Conservation (phyloP, 2,113 vertebrate genomes). For the Hystrix brachyura region DNA sequence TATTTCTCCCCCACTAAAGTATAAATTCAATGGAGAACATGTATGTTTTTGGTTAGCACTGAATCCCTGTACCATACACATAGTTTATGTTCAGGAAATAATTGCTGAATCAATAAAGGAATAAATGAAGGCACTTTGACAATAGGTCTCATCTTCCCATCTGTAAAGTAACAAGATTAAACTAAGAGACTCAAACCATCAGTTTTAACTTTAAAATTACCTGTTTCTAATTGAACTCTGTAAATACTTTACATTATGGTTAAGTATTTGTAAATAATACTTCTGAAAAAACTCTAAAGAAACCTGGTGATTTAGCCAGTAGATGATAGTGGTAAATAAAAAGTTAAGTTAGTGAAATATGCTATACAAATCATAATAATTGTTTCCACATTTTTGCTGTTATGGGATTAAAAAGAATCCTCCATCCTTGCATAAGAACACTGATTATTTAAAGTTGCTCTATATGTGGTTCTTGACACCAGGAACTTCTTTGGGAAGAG, state of each 20-base stretch:
- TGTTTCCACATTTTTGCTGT: neutral
- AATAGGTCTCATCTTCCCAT: neutral
- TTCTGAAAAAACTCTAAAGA: neutral
- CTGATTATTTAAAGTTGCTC: neutral
- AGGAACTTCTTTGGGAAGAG: neutral
- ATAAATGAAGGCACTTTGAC: neutral
- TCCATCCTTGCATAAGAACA: neutral
- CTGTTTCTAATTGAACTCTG: constrained; percentile 12
- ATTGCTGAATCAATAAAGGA: neutral
- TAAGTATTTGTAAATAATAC: constrained; percentile 14
- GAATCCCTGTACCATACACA: neutral
- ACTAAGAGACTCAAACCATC: neutral
- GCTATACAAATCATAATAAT: constrained; percentile 5
- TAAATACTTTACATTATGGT: neutral
- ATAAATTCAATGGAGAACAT: neutral
- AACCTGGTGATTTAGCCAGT: constrained; percentile 18
- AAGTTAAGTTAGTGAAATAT: constrained; percentile 24
- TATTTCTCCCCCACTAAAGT: neutral
- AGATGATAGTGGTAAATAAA: neutral
- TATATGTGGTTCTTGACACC: neutral
- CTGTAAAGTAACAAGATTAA: neutral
- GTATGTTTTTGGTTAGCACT: neutral
- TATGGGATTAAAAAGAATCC: neutral
- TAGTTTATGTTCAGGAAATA: neutral
- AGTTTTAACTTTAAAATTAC: constrained; percentile 4